A percentile compares a stretch with the other conserved stretches of the same genome.
phyloP scores from a whole-genome alignment of 2,888 invertebrate species.

The Tetranychus truncatus region DNA sequence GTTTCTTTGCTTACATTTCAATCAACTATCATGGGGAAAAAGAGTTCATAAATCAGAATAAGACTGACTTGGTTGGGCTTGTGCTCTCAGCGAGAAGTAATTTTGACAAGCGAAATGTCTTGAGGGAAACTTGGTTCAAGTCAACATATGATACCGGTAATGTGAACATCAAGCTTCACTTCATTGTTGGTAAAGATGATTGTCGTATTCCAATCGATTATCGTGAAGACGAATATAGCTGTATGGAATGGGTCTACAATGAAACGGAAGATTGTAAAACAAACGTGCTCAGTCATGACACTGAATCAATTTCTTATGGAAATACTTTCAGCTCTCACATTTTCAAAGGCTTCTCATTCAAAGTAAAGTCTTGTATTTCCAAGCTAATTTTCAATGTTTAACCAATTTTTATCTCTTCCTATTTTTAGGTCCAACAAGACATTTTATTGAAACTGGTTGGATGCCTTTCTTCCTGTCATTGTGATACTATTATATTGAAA shows the following conservation, averaged over 20 bases:
- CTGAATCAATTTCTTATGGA: neutral
- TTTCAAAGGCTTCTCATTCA: slow-evolving; percentile 8
- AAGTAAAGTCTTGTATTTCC: neutral
- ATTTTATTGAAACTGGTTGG: neutral
- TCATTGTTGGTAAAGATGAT: slow-evolving; percentile 15
- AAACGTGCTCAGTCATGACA: neutral
- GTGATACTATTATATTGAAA: neutral
- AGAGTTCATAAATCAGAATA: neutral
- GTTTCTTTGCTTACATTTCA: neutral
- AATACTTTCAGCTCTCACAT: neutral
- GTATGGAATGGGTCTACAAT: neutral
- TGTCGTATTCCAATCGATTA: slow-evolving; percentile 15
- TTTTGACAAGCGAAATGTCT: slow-evolving; percentile 27
- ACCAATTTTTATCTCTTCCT: neutral
- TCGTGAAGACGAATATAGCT: slow-evolving; percentile 12
- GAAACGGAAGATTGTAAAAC: neutral
- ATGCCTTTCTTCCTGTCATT: neutral
- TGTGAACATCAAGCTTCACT: slow-evolving; percentile 10
- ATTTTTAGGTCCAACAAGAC: neutral
- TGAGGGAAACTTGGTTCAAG: slow-evolving; percentile 28
- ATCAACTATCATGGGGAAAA: neutral
- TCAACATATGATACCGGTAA: neutral
- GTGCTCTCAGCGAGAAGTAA: slow-evolving; percentile 13
- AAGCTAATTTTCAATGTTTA: neutral
- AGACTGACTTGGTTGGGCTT: neutral